Percentiles rank a stretch among this genome's conserved stretches.
These are phyloP conservation scores for Muraenolepis orangiensis DNA, from an alignment of 2,797 vertebrate genomes.

Conservation along the genomic window DNA sequence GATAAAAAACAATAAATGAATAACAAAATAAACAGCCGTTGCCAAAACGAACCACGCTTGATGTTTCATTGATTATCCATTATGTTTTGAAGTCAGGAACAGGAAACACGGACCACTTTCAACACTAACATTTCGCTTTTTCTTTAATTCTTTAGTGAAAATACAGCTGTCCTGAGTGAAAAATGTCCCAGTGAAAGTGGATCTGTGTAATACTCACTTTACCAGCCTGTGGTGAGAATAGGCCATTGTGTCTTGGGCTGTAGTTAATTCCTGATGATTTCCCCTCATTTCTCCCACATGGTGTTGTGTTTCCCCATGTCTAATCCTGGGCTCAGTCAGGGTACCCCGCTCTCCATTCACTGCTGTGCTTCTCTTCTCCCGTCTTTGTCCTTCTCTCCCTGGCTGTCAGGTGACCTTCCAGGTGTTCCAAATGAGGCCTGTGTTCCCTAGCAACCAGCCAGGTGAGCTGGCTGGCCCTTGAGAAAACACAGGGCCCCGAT, in stretches of 20 bases:
- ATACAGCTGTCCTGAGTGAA: background rate
- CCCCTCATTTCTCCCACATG: slow-evolving; percentile 10
- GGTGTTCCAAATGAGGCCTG: slow-evolving; percentile 52
- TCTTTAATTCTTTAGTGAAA: background rate
- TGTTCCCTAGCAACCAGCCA: slow-evolving; percentile 42
- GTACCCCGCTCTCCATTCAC: slow-evolving; percentile 9
- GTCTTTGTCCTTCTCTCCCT: slow-evolving; percentile 34
- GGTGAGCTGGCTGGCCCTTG: slow-evolving; percentile 21
- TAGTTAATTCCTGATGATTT: slow-evolving; percentile 8
- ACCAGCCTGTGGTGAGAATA: background rate
- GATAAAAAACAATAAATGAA: no score
- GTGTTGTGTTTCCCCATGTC: slow-evolving; percentile 30
- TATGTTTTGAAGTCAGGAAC: background rate
- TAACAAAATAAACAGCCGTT: no score
- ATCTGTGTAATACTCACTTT: background rate
- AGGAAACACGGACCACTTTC: background rate
- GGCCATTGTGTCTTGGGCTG: slow-evolving; percentile 16
- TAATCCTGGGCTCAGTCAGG: slow-evolving; percentile 29
- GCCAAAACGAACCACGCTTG: no score
- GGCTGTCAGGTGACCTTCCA: slow-evolving; percentile 51
- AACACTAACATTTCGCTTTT: background rate
- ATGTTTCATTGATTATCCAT: no score
- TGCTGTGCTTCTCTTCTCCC: slow-evolving; percentile 19
- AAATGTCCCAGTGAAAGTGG: background rate
- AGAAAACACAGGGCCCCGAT: slow-evolving; percentile 36